These are phyloP conservation scores for Eolophus roseicapilla DNA, from an alignment of 2,113 vertebrate genomes.

Conservation along the genomic window DNA sequence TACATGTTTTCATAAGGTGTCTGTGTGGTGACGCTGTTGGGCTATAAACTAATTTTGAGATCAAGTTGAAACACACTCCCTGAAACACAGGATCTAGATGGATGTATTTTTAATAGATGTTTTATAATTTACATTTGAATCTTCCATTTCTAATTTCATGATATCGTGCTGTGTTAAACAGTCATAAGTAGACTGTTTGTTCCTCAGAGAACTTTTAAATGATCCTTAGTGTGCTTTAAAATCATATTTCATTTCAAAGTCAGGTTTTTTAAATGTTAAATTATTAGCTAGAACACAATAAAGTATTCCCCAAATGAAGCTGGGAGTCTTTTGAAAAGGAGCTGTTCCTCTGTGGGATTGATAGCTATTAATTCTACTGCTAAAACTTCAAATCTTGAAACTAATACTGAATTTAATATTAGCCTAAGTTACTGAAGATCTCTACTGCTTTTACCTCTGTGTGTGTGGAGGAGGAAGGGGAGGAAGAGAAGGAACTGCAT, in stretches of 20 bases:
- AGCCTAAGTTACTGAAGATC: background rate
- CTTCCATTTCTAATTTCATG: slow-evolving; percentile 7
- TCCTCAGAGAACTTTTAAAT: slow-evolving; percentile 11
- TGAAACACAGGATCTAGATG: background rate
- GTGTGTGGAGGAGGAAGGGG: background rate
- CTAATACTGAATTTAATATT: background rate
- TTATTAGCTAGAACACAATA: slow-evolving; percentile 1
- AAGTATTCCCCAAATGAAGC: background rate
- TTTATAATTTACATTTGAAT: background rate
- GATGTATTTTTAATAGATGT: background rate
- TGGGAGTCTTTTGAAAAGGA: slow-evolving; percentile 20
- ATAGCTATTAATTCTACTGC: slow-evolving; percentile 19
- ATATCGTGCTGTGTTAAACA: background rate
- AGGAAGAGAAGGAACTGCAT: background rate
- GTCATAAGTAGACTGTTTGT: background rate
- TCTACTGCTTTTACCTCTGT: background rate
- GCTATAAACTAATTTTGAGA: background rate
- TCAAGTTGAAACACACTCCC: background rate
- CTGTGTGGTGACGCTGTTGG: background rate
- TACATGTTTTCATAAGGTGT: background rate
- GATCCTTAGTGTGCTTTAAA: background rate
- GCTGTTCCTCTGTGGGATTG: background rate
- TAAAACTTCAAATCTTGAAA: background rate
- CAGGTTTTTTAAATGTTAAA: slow-evolving; percentile 10
- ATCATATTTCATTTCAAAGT: slow-evolving; percentile 6